Evolutionary conservation across 2,113 vertebrate genomes (phyloP).

Genomic region (Nerophis lumbriciformis): DNA sequence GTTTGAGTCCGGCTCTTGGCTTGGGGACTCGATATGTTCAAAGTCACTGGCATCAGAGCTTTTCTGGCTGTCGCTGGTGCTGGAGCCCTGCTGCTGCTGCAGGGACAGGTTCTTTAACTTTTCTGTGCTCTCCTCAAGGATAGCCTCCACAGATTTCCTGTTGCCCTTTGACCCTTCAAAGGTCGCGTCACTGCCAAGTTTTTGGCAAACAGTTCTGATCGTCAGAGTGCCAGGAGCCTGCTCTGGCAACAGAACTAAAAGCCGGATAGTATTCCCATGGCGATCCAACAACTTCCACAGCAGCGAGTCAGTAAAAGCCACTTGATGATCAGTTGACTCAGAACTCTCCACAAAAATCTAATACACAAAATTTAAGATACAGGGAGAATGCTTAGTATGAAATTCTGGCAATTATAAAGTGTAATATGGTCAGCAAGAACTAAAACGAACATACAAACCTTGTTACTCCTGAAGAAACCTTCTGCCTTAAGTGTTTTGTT

Average conservation of each 20-base stretch:
- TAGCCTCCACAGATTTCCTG: constrained; percentile 88
- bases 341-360: constrained; percentile 98
- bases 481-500: constrained; percentile 96
- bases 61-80: constrained; percentile 91
- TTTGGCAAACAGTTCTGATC: constrained; percentile 80
- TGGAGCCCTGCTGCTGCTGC: constrained; percentile 79
- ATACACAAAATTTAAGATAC: background rate
- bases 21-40: constrained; percentile 89
- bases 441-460: constrained; percentile 68
- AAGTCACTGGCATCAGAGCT: constrained; percentile 93
- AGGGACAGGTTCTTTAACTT: constrained; percentile 93
- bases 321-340: constrained; percentile 81
- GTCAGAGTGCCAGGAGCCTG: constrained; percentile 82
- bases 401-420: background rate
- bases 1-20: constrained; percentile 83
- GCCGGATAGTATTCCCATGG: constrained; percentile 93
- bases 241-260: constrained; percentile 87
- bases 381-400: background rate
- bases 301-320: constrained; percentile 85
- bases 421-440: background rate
- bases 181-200: constrained; percentile 73
- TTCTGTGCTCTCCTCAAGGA: constrained; percentile 95
- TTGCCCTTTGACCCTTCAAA: constrained; percentile 79
- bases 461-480: constrained; percentile 98
- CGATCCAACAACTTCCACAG: constrained; percentile 96